Conservation (phyloP, 2,113 vertebrate genomes). For the Trachemys scripta region DNA sequence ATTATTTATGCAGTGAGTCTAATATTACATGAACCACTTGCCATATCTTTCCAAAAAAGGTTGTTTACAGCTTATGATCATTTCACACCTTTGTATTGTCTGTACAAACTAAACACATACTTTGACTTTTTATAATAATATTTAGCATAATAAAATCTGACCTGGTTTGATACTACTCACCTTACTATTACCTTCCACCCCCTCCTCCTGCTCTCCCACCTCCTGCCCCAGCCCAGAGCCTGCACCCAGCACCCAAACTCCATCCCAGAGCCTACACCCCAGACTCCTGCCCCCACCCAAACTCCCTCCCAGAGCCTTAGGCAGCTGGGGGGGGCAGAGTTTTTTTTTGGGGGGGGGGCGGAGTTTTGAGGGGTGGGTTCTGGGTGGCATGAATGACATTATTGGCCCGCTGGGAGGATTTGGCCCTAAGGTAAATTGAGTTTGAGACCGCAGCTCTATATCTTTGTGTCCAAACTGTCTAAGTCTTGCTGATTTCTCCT, state of each 20-base stretch:
- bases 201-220: too few relatives aligned
- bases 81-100: background rate
- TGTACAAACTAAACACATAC: background rate
- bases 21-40: background rate
- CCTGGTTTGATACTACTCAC: conserved; percentile 9
- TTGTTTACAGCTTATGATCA: background rate
- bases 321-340: too few relatives aligned
- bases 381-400: too few relatives aligned
- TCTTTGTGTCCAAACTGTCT: background rate
- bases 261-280: too few relatives aligned
- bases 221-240: too few relatives aligned
- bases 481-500: background rate
- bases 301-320: too few relatives aligned
- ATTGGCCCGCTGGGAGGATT: too few relatives aligned
- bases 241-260: too few relatives aligned
- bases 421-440: too few relatives aligned
- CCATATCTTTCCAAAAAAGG: background rate
- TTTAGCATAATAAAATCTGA: conserved; percentile 17
- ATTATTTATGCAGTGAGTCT: background rate
- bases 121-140: conserved; percentile 20
- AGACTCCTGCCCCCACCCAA: too few relatives aligned
- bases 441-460: background rate
- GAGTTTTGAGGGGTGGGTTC: too few relatives aligned
- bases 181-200: background rate
- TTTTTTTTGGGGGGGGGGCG: too few relatives aligned